Evolutionary conservation across 53 echinoderm and acorn worm species (phyloP).

Genomic region (Crossaster papposus): DNA sequence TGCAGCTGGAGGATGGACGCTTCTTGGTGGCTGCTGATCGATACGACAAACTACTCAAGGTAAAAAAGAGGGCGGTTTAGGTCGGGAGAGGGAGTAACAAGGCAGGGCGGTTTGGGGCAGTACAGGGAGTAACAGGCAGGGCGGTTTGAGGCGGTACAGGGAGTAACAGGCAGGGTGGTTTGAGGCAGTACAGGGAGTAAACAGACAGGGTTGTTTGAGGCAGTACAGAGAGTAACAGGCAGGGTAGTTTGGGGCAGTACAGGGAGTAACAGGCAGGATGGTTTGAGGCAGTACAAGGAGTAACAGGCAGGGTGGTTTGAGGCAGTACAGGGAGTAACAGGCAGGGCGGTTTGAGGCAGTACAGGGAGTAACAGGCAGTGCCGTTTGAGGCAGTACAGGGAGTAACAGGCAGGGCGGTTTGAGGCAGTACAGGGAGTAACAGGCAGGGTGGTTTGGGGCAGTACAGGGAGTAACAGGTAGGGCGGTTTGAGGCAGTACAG

Average conservation of each 20-base stretch:
- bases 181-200: too few relatives aligned
- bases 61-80: neutral
- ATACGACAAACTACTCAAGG: slow-evolving; percentile 95
- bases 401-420: slow-evolving; percentile 52
- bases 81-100: too few relatives aligned
- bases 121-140: neutral
- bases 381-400: neutral
- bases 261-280: neutral
- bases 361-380: neutral
- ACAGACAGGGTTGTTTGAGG: too few relatives aligned
- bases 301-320: too few relatives aligned
- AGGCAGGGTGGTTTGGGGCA: too few relatives aligned
- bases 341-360: too few relatives aligned
- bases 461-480: neutral
- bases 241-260: too few relatives aligned
- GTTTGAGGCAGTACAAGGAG: slow-evolving; percentile 29
- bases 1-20: slow-evolving; percentile 95
- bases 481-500: neutral
- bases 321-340: too few relatives aligned
- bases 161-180: too few relatives aligned
- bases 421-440: too few relatives aligned
- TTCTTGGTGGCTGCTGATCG: slow-evolving; percentile 92
- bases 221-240: too few relatives aligned
- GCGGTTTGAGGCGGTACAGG: neutral
- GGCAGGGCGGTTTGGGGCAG: too few relatives aligned